Base-by-base conservation (phyloP, 2,888 invertebrate genomes). In the Drosophila peninsularis region DNA sequence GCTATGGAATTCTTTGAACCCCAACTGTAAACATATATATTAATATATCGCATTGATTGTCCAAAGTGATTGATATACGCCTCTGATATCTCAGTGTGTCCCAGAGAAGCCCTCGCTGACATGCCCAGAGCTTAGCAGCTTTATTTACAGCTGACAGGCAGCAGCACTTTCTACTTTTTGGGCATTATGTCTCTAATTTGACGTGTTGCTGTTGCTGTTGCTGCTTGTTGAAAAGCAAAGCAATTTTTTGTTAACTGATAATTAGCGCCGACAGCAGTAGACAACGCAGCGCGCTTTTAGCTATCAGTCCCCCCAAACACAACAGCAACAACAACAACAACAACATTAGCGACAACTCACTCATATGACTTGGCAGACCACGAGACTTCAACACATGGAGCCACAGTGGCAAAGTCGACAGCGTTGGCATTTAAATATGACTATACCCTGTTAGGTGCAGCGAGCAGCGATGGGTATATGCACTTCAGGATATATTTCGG, bases 321-420 rank as follows among this genome's bases (percentile, higher is more conserved):
- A 49, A 32, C 47, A 47, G 17, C 44, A 62, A 52, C 32, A 53
- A 37, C 37, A 50, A n/a, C 39, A 50, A 39, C 52, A 62, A 49
- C 34, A 49, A 52, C 53, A 14, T 24, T 41, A 37, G 47, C 65
- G 32, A 10, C 88, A 67, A 85, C 74, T 85, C 79, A 81, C 85
- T 85, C 85, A 85, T 85, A 85, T 85, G 85, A 85, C 85, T 85
- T 82, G 84, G 71, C 83, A 83, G 84, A 85, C 85, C 85, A 85
- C 88, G 85, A 83, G 85, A 85, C 85, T 85, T 84, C 75, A 69
- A 67, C 85, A 87, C 80, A 78, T 87, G 72, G 69, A 88, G 75
- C 85, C 62, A 76, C 71, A 61, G 73, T 56, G 75, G 72, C 60
- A 77, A 65, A 70, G 65, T 63, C 67, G 71, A 71, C 75, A 61